Base-by-base conservation (phyloP, 2,113 vertebrate genomes). In the Odocoileus virginianus region DNA sequence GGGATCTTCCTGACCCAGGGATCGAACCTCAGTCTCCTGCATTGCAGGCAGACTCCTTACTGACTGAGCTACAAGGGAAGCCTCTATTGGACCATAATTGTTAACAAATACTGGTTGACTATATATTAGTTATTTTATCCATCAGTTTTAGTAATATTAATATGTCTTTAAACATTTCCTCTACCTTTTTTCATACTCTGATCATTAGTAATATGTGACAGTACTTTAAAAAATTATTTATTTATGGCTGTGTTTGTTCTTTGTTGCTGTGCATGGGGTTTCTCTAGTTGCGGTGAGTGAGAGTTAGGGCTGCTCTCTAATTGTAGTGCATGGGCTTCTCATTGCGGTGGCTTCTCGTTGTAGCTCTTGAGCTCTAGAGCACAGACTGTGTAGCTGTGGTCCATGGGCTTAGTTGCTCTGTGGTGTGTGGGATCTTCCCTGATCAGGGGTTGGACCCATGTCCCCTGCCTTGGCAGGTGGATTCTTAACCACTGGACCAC, bases 101-200 rank as follows among this genome's bases (percentile, higher is more conserved):
- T 83, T 74, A 61, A 87, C 78, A 84, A 85, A 95, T 58, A 85
- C 10, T 95, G 55, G n/a, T 83, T 96, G 87, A 47, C 33, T 30
- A 74, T 91, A 74, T 40, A 58, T 89, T 89, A 93, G 57, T n/a
- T 82, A 16, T 58, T 94, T 58, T 47, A 47, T 76, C 52, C 57
- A 0, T 81, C n/a, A 58, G 3, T 64, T 85, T 74, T 55, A 60
- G 21, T 82, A 76, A n/a, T 83, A 74, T 86, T 67, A 83, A 43
- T 86, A 17, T 30, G 0, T 84, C 60, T 71, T 84, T 55, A 76
- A 76, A 43, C 47, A 4, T 33, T 54, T 94, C 23, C 50, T 93
- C 33, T 36, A 55, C 5, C 9, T 36, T 84, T 96, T 79, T 17
- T 28, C 17, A 28, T 52, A 64, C 0, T 54, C 55, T 67, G 36